phyloP scores from a whole-genome alignment of 2,797 vertebrate genomes.

The Scomberomorus guttatus region DNA sequence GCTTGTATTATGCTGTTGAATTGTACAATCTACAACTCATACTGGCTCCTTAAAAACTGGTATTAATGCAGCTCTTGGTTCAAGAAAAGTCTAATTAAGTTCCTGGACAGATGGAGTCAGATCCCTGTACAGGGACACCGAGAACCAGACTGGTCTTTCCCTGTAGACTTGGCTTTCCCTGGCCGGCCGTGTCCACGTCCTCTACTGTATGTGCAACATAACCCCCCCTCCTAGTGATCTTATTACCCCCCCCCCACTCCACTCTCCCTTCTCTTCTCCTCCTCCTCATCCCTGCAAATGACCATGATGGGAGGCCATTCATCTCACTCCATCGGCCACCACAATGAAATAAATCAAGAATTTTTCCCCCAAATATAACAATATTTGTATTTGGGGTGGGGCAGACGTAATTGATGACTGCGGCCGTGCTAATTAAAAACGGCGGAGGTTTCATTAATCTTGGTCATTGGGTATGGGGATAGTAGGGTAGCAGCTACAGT shows the following conservation, averaged over 20 bases:
- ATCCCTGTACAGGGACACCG: slow-evolving; percentile 41
- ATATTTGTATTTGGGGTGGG: slow-evolving; percentile 96
- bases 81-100: slow-evolving; percentile 70
- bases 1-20: slow-evolving; percentile 1
- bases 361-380: slow-evolving; percentile 96
- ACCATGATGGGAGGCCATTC: slow-evolving; percentile 97
- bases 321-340: slow-evolving; percentile 95
- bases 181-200: slow-evolving; percentile 58
- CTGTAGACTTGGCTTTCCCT: slow-evolving; percentile 53
- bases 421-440: slow-evolving; percentile 98
- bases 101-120: slow-evolving; percentile 48
- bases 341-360: slow-evolving; percentile 98
- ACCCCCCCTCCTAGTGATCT: slow-evolving; percentile 46
- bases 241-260: slow-evolving; percentile 57
- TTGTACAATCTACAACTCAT: slow-evolving; percentile 7
- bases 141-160: slow-evolving; percentile 57
- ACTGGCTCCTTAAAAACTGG: slow-evolving; percentile 18
- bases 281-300: slow-evolving; percentile 88
- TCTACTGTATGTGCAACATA: slow-evolving; percentile 45
- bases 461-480: slow-evolving; percentile 83
- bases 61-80: slow-evolving; percentile 39
- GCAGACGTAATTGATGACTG: slow-evolving; percentile 95
- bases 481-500: slow-evolving; percentile 56
- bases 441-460: slow-evolving; percentile 97
- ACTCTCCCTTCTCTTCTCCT: slow-evolving; percentile 53